phyloP scores from a whole-genome alignment of 92 coral and sea anemone species.

The Epizoanthus illoricatus region DNA sequence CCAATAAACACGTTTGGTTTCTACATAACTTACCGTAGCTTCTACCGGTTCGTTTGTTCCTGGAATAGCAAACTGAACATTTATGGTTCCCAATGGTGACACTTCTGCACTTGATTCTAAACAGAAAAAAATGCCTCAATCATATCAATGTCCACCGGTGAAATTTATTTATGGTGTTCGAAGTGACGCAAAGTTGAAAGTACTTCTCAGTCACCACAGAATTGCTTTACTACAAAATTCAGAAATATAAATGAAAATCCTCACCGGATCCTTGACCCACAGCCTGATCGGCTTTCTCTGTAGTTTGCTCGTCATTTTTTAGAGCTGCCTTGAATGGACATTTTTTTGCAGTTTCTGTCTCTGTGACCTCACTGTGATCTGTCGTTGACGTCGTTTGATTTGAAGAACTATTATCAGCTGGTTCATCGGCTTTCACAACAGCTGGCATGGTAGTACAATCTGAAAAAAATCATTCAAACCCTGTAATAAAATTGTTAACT shows the following conservation, averaged over 20 bases:
- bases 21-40: constrained; percentile 64
- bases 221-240: not conserved
- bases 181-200: not conserved
- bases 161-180: not conserved
- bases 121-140: not conserved
- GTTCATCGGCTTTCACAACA: constrained; percentile 42
- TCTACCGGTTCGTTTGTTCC: constrained; percentile 87
- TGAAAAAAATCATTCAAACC: not conserved
- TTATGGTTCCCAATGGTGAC: constrained; percentile 71
- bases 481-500: not conserved
- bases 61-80: constrained; percentile 79
- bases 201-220: constrained; percentile 4
- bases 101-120: constrained; percentile 11
- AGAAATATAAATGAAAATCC: not conserved
- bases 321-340: constrained; percentile 28
- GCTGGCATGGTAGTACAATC: constrained; percentile 38
- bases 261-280: constrained; percentile 5
- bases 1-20: constrained; percentile 5
- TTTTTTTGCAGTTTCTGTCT: constrained; percentile 7
- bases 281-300: not conserved
- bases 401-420: constrained; percentile 28
- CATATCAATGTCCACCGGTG: not conserved
- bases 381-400: constrained; percentile 5
- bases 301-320: constrained; percentile 11
- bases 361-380: not conserved